Conservation (phyloP, 1,140 invertebrate species). For the Caenorhabditis remanei region DNA sequence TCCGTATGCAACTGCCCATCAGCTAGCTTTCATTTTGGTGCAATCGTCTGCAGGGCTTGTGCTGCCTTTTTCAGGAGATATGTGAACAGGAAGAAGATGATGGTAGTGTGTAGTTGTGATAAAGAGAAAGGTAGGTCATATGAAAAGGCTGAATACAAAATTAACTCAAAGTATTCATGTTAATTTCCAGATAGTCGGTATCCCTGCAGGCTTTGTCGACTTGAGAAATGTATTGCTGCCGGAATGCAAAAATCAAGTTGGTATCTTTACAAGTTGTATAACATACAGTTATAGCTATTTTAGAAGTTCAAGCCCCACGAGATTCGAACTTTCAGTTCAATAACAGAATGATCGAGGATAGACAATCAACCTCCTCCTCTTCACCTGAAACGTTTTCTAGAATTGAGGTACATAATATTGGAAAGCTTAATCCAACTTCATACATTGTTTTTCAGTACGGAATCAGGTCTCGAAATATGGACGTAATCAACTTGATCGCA, state of each 20-base stretch:
- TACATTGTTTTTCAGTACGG: not conserved
- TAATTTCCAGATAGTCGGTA: not conserved
- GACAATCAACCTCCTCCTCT: too few relatives aligned
- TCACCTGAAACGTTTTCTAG: not conserved
- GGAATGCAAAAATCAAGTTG: not conserved
- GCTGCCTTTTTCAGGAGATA: conserved; percentile 12
- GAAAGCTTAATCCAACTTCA: not conserved
- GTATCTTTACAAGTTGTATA: not conserved
- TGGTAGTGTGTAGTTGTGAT: not conserved
- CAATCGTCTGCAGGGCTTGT: not conserved
- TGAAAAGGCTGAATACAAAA: not conserved
- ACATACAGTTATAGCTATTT: not conserved
- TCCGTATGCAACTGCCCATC: too few relatives aligned
- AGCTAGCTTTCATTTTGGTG: not conserved
- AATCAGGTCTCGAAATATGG: not conserved
- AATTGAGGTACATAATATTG: not conserved
- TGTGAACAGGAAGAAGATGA: not conserved
- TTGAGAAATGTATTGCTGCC: not conserved
- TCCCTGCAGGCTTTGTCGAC: not conserved
- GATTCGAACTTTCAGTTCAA: not conserved
- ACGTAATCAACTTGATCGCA: not conserved
- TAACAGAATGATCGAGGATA: not conserved
- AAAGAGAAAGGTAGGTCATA: not conserved
- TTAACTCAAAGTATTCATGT: not conserved
- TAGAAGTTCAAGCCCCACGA: not conserved